Evolutionary conservation across 2,888 invertebrate genomes (phyloP).

Genomic region (Tiphia femorata): DNA sequence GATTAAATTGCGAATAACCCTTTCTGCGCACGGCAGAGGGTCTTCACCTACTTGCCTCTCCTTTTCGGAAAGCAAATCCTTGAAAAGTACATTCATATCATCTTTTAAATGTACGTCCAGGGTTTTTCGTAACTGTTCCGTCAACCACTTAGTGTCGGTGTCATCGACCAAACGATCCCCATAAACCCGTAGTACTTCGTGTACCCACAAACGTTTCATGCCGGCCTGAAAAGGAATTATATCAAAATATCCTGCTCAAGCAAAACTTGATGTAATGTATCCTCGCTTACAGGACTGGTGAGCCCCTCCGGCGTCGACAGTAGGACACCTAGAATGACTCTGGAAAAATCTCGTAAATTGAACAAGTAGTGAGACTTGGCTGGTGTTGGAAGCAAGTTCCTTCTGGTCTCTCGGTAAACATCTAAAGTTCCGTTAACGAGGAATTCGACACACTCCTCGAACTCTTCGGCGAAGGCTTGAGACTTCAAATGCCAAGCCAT

Average conservation of each 20-base stretch:
- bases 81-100: constrained; percentile 79
- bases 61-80: constrained; percentile 70
- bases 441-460: constrained; percentile 87
- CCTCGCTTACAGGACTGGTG: constrained; percentile 73
- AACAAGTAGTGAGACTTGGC: constrained; percentile 95
- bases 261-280: constrained; percentile 6
- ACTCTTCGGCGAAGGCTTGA: constrained; percentile 91
- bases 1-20: background rate
- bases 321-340: constrained; percentile 92
- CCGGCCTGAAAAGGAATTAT: constrained; percentile 77
- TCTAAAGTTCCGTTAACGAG: constrained; percentile 87
- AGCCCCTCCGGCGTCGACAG: constrained; percentile 91
- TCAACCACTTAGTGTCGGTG: constrained; percentile 84
- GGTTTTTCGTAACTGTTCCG: constrained; percentile 77
- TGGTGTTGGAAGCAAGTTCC: constrained; percentile 89
- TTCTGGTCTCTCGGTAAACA: constrained; percentile 85
- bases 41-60: background rate
- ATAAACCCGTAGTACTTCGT: constrained; percentile 92
- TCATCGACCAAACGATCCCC: constrained; percentile 93
- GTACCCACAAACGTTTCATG: constrained; percentile 94
- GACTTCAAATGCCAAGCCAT: constrained; percentile 93
- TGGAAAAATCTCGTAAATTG: constrained; percentile 92
- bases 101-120: constrained; percentile 75
- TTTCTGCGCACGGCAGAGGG: background rate
- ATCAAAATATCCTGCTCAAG: constrained; percentile 3